Evolutionary conservation across 2,888 invertebrate species (phyloP).

Genomic region (Metacarcinus magister): DNA sequence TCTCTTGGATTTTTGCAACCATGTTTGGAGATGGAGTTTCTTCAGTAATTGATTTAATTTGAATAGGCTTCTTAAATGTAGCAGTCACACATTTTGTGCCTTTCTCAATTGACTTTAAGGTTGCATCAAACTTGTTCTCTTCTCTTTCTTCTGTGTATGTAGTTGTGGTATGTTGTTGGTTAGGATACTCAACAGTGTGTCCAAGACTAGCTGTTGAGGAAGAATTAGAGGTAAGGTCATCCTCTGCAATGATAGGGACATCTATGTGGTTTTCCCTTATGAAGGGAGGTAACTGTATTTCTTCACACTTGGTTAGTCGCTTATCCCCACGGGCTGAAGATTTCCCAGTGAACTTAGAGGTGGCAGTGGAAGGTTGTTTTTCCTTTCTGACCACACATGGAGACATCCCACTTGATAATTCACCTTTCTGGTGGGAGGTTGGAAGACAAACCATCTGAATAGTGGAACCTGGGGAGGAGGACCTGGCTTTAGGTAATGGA

Average conservation of each 20-base stretch:
- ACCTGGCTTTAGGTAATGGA: not conserved
- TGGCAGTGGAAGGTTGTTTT: not conserved
- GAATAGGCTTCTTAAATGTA: not conserved
- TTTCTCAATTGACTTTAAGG: not conserved
- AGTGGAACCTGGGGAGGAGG: not conserved
- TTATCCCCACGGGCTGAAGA: conserved; percentile 68
- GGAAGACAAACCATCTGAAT: not conserved
- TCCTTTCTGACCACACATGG: not conserved
- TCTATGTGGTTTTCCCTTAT: conserved; percentile 72
- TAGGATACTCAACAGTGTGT: not conserved
- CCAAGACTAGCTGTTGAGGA: not conserved
- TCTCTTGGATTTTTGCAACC: not conserved
- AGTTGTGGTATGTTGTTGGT: not conserved
- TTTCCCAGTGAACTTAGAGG: not conserved
- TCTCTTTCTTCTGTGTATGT: not conserved
- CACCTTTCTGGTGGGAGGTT: not conserved
- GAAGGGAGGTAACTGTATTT: conserved; percentile 69
- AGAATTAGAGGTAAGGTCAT: not conserved
- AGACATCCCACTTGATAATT: not conserved
- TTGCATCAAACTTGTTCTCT: not conserved
- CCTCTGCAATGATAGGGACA: conserved; percentile 29
- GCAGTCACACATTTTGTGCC: not conserved
- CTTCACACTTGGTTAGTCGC: conserved; percentile 71
- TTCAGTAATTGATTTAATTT: conserved; percentile 27
- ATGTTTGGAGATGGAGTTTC: not conserved